phyloP scores from a whole-genome alignment of 2,888 invertebrate genomes.

The Chouioia cunea region DNA sequence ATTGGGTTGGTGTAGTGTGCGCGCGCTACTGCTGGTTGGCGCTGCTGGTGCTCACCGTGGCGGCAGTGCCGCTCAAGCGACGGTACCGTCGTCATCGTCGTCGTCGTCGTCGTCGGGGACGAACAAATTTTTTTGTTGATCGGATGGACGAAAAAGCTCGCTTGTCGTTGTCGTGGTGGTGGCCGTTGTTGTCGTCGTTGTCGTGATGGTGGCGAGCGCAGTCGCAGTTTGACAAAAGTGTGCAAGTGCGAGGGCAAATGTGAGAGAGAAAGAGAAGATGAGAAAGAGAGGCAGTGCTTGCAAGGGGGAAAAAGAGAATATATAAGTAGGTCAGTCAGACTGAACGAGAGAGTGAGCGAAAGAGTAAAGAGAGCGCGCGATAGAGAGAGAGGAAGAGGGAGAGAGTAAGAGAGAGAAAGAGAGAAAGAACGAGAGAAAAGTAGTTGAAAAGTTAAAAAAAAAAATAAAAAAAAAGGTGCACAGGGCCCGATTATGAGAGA shows the following conservation, averaged over 20 bases:
- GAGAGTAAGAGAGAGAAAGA: constrained; percentile 26
- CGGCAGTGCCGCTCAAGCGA: constrained; percentile 12
- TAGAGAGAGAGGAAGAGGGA: neutral
- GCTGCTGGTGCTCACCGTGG: constrained; percentile 40
- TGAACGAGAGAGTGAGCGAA: neutral
- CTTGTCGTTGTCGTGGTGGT: constrained; percentile 12
- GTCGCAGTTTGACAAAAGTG: no score
- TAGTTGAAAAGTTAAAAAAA: constrained; percentile 21
- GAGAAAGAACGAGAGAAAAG: constrained; percentile 8
- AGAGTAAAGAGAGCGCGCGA: constrained; percentile 3
- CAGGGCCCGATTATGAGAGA: neutral
- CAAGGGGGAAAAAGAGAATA: constrained; percentile 29
- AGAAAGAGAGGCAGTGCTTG: constrained; percentile 13
- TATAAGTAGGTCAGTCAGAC: no score
- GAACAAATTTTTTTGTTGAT: constrained; percentile 32
- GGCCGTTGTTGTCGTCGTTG: constrained; percentile 24
- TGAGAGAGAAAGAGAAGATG: neutral
- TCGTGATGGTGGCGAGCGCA: no score
- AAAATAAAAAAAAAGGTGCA: constrained; percentile 22
- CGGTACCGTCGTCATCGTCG: constrained; percentile 38
- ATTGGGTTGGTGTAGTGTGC: constrained; percentile 56
- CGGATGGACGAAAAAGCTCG: constrained; percentile 17
- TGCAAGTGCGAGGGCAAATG: no score
- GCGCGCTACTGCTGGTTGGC: constrained; percentile 54
- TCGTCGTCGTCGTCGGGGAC: constrained; percentile 35